These are phyloP conservation scores for Mylabris sibirica DNA, from an alignment of 2,888 invertebrate species.

Conservation along the genomic window DNA sequence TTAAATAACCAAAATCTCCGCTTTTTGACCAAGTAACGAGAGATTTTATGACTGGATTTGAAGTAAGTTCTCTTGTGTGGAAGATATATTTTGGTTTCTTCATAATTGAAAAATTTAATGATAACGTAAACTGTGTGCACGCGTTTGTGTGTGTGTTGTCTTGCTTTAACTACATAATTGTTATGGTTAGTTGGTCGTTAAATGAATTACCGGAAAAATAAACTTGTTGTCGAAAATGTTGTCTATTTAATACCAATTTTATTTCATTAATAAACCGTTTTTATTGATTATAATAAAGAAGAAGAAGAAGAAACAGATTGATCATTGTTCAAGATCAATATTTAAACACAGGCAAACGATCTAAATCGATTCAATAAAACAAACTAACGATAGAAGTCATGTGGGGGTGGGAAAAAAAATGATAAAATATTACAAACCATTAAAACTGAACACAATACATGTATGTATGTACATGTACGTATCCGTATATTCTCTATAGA, in stretches of 20 bases:
- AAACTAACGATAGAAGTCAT: slow-evolving; percentile 32
- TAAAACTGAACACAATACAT: slow-evolving; percentile 55
- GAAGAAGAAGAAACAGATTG: neutral
- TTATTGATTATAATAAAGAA: neutral
- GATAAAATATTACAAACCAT: slow-evolving; percentile 52
- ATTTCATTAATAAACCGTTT: slow-evolving; percentile 8
- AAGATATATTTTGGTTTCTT: too few species aligned
- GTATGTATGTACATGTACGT: slow-evolving; percentile 15
- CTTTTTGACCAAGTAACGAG: too few species aligned
- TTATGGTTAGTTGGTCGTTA: neutral
- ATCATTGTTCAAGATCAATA: neutral
- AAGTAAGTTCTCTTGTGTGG: too few species aligned
- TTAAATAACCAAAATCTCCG: too few species aligned
- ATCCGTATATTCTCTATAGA: neutral
- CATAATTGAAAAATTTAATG: neutral
- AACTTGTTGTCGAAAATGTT: neutral
- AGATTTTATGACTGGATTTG: too few species aligned
- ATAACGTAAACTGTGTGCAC: neutral
- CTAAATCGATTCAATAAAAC: slow-evolving; percentile 43
- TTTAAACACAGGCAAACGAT: slow-evolving; percentile 39
- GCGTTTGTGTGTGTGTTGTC: too few species aligned
- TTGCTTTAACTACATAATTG: neutral
- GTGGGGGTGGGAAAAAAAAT: slow-evolving; percentile 37
- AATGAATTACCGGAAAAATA: neutral
- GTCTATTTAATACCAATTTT: neutral